Base-by-base conservation (phyloP, 2,797 vertebrate genomes). In the Cuniculus paca region DNA sequence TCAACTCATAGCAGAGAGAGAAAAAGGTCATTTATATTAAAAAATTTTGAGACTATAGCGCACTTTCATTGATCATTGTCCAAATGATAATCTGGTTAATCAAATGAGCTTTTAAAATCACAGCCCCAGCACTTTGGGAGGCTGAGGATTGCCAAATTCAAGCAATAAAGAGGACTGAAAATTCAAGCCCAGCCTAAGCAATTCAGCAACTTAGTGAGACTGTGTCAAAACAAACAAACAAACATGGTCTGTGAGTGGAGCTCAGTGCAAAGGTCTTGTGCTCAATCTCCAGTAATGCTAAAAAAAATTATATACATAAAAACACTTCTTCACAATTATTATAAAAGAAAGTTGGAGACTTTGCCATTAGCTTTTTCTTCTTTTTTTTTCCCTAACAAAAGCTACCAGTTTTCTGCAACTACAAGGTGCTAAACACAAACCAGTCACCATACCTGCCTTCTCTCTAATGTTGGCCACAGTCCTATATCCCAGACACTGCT, bases 81-180 rank as follows among this genome's bases (percentile, higher is more conserved):
- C 28, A 95, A 88, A 86, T 65, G 54, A 79, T 88, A 95, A 96
- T 50, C n/a, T 88, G 19, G 22, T 28, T 48, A n/a, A 54, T 81
- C 79, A 89, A 77, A 58, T 77, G 26, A 94, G 5, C 90, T 93
- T 97, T 94, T 68, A 82, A 79, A 95, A 74, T 24, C 3, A 24
- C 39, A 74, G 39, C 39, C 22, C 70, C 39, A 77, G 45, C 26
- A 48, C 28, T 45, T 5, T 28, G 22, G 34, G 72, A 39, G 72
- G 11, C 22, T 77, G 45, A 48, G 26, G 42, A 31, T 16, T 48
- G 72, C 24, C 12, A 72, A 42, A 12, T 72, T 72, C 22, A 72
- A 72, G 70, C 70, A 72, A 42, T 72, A 72, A 42, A 24, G 7
- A 39, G 45, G 14, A 77, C 10, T 50, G 45, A 14, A 50, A 34